These are phyloP conservation scores for Zapus hudsonius DNA, from an alignment of 2,113 vertebrate species.

Conservation along the genomic window DNA sequence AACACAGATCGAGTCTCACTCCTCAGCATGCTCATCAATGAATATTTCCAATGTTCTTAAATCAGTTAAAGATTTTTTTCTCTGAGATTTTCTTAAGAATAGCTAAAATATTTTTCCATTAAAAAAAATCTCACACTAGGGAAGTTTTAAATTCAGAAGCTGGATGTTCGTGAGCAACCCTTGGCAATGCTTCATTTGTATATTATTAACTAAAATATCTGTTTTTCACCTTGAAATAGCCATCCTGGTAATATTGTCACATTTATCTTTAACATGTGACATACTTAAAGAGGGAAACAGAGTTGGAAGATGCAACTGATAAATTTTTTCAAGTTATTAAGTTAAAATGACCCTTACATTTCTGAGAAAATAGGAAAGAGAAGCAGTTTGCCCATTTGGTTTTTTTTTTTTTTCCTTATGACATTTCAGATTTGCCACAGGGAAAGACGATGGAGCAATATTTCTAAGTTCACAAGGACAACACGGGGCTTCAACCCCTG, in stretches of 20 bases:
- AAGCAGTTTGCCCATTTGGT: background rate
- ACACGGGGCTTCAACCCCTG: slow-evolving; percentile 18
- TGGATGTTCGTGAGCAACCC: background rate
- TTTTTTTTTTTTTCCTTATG: background rate
- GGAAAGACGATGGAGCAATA: background rate
- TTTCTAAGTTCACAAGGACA: background rate
- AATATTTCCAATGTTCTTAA: background rate
- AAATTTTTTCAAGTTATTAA: background rate
- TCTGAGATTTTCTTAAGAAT: background rate
- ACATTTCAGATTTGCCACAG: background rate
- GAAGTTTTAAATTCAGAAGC: background rate
- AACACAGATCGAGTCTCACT: background rate
- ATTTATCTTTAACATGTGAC: background rate
- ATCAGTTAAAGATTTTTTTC: background rate
- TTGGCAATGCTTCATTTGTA: background rate
- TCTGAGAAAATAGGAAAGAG: background rate
- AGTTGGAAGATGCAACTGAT: background rate
- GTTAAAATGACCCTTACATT: background rate
- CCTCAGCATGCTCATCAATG: background rate
- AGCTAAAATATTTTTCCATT: background rate
- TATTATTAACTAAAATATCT: background rate
- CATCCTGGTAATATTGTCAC: background rate
- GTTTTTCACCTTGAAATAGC: background rate
- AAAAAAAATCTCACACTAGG: background rate
- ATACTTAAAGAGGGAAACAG: background rate